Evolutionary conservation across 2,797 vertebrate species (phyloP).

Genomic region (Serranus cabrilla): DNA sequence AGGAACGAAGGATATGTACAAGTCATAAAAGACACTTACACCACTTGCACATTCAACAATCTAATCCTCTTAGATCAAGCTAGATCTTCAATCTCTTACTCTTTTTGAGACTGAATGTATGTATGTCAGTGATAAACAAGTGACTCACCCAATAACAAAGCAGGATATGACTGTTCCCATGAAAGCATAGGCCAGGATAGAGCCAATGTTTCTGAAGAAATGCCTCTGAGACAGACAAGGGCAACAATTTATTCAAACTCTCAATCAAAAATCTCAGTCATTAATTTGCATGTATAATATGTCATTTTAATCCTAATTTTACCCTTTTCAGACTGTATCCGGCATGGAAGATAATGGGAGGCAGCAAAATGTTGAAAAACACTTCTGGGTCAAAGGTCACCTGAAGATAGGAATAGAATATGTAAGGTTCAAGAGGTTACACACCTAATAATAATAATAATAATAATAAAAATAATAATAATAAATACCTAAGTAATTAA

Average conservation of each 20-base stretch:
- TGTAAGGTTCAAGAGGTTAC: neutral
- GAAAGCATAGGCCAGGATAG: slow-evolving; percentile 96
- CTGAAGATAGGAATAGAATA: slow-evolving; percentile 71
- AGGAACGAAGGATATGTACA: neutral
- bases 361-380: slow-evolving; percentile 99
- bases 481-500: no score
- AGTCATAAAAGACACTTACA: slow-evolving; percentile 5
- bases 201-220: slow-evolving; percentile 98
- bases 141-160: slow-evolving; percentile 93
- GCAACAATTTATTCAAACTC: neutral
- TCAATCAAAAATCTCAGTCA: neutral
- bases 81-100: neutral
- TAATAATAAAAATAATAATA: no score
- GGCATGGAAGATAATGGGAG: slow-evolving; percentile 98
- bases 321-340: slow-evolving; percentile 99
- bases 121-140: neutral
- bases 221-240: slow-evolving; percentile 88
- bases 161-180: slow-evolving; percentile 96
- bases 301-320: slow-evolving; percentile 57
- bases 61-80: neutral
- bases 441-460: no score
- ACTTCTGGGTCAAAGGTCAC: slow-evolving; percentile 99
- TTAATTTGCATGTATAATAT: neutral
- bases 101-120: neutral
- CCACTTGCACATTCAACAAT: neutral